A percentile compares a stretch with the other conserved stretches of the same genome.
Conservation (phyloP, 2,888 invertebrate species). For the Octodonta nipae region DNA sequence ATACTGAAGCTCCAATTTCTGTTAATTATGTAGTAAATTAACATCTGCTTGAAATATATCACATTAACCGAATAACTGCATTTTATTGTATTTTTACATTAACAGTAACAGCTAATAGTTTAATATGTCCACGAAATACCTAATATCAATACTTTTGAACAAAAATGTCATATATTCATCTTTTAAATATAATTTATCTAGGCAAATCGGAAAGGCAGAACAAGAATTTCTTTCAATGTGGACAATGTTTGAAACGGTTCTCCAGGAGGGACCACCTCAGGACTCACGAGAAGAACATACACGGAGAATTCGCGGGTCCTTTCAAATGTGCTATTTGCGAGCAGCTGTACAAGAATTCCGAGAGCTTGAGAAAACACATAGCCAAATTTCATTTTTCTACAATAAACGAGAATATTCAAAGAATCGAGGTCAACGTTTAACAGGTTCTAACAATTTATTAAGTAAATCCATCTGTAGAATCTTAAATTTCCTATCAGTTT, state of each 20-base stretch:
- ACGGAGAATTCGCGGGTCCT: conserved; percentile 37
- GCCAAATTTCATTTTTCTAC: conserved; percentile 34
- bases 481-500: too few relatives aligned
- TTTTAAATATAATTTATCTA: too few relatives aligned
- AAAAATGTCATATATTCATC: too few relatives aligned
- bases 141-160: too few relatives aligned
- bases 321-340: conserved; percentile 35
- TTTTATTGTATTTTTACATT: too few relatives aligned
- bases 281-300: conserved; percentile 38
- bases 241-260: conserved; percentile 33
- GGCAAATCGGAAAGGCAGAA: conserved; percentile 25
- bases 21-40: too few relatives aligned
- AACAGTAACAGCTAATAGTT: too few relatives aligned
- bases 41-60: too few relatives aligned
- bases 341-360: conserved; percentile 37
- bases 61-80: too few relatives aligned
- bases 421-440: conserved; percentile 22
- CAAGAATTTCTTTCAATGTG: conserved; percentile 30
- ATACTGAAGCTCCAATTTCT: too few relatives aligned
- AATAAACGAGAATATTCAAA: conserved; percentile 18
- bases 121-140: too few relatives aligned
- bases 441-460: neutral
- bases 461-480: too few relatives aligned
- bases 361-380: conserved; percentile 36
- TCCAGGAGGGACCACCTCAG: conserved; percentile 35